phyloP scores from a whole-genome alignment of 2,113 vertebrate genomes.

The Muntiacus muntjak region DNA sequence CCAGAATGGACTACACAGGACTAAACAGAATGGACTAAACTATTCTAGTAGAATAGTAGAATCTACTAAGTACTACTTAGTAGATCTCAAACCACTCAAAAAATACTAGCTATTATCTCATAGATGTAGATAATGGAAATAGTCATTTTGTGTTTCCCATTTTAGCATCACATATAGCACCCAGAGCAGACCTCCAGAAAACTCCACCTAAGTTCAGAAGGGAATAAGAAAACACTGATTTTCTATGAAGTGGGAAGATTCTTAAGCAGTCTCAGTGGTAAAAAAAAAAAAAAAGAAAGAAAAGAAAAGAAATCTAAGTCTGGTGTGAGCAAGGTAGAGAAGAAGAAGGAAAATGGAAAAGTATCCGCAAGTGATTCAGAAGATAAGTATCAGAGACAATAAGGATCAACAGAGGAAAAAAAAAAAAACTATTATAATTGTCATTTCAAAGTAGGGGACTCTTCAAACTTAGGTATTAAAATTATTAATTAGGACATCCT shows the following conservation, averaged over 20 bases:
- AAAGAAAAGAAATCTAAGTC: neutral
- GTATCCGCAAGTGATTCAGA: neutral
- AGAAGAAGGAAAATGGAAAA: neutral
- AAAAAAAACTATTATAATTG: neutral
- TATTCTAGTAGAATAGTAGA: neutral
- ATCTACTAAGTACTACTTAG: neutral
- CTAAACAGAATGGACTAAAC: neutral
- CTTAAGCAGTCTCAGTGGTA: neutral
- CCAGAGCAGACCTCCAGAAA: neutral
- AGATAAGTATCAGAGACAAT: neutral
- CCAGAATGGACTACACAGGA: neutral
- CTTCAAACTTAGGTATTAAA: neutral
- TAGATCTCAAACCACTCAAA: neutral
- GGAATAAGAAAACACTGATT: neutral
- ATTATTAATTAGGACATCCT: neutral
- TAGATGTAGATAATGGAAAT: neutral
- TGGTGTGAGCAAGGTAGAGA: neutral
- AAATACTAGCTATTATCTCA: neutral
- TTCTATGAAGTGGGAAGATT: neutral
- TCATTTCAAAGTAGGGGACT: neutral
- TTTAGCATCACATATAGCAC: neutral
- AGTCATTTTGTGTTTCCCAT: neutral
- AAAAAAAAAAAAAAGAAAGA: neutral
- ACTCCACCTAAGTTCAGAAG: neutral
- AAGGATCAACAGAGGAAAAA: neutral